Base-by-base conservation (phyloP, 2,888 invertebrate genomes). In the Caenorhabditis angaria region DNA sequence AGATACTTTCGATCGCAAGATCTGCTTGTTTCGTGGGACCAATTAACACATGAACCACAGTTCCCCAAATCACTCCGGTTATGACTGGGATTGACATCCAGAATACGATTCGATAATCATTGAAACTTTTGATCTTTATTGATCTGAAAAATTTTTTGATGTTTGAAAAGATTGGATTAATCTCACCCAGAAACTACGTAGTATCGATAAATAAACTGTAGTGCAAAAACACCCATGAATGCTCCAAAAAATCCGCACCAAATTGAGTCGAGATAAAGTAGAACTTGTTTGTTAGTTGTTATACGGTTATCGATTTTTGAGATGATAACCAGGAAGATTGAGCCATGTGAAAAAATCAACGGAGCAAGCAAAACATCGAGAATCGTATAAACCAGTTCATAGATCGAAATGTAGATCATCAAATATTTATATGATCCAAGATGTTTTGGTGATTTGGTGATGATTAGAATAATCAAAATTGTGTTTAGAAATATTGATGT, bases 381-480 rank as follows among this genome's bases (percentile, higher is more conserved):
- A n/a, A 48, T 12, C 4, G 48, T 5, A n/a, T 48, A 48, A 48
- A 48, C 4, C 5, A 48, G 5, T 20, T 48, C 48, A n/a, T 4
- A n/a, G 48, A 48, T 12, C 18, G 48, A 8, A 10, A 48, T 48
- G 20, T 10, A 48, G 5, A 48, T 12, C 48, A 48, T 48, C 48
- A 48, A 20, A 48, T 48, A 48, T n/a, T 48, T 48, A n/a, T 48
- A 48, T 48, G 48, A 48, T 8, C 48, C 48, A n/a, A 48, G 48
- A 10, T 48, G 4, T 20, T 48, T 48, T 48, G 48, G 48, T 20
- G 48, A 48, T 48, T 48, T 48, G 18, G 14, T n/a, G 4, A 48
- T 12, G 48, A 48, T 48, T n/a, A 48, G 48, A n/a, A n/a, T 10
- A 20, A 48, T 48, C 8, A 48, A n/a, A 14, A 48, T 10, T n/a